These are phyloP conservation scores for Brachionus manjavacas DNA, from an alignment of 1,140 invertebrate species.

Conservation along the genomic window DNA sequence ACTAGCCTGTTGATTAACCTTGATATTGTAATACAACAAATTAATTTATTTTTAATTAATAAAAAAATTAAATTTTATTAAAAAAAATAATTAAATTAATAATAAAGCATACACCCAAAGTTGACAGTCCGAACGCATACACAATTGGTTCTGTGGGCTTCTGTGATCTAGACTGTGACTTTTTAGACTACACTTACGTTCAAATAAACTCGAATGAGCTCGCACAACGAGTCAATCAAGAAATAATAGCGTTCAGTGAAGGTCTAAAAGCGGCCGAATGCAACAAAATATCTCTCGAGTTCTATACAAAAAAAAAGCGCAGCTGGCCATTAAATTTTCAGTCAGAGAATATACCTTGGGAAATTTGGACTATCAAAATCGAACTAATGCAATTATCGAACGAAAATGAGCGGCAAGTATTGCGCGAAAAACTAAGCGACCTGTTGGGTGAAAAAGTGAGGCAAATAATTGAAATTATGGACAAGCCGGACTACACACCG, in stretches of 20 bases:
- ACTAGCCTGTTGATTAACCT: no score
- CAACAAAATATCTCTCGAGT: constrained; percentile 86
- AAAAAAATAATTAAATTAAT: constrained; percentile 15
- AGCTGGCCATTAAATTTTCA: constrained; percentile 70
- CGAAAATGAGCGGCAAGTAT: constrained; percentile 80
- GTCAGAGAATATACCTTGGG: constrained; percentile 87
- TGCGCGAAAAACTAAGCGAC: constrained; percentile 82
- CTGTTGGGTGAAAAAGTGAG: constrained; percentile 83
- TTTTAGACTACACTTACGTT: constrained; percentile 89
- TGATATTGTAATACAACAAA: no score
- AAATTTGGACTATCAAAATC: constrained; percentile 88
- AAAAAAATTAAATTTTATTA: neutral
- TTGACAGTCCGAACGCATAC: constrained; percentile 74
- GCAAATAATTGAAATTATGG: constrained; percentile 88
- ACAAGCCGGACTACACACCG: constrained; percentile 86
- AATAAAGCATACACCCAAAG: constrained; percentile 75
- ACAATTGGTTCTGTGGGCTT: constrained; percentile 89
- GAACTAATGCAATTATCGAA: constrained; percentile 77
- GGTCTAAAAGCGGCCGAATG: constrained; percentile 63
- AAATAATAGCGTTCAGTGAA: constrained; percentile 79
- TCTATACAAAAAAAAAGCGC: constrained; percentile 82
- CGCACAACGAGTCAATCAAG: constrained; percentile 69
- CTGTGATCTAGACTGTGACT: constrained; percentile 91
- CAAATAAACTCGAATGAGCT: constrained; percentile 65
- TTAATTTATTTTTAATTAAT: no score